phyloP scores from a whole-genome alignment of 2,888 invertebrate species.

The Hermaeophaga mercurialis region DNA sequence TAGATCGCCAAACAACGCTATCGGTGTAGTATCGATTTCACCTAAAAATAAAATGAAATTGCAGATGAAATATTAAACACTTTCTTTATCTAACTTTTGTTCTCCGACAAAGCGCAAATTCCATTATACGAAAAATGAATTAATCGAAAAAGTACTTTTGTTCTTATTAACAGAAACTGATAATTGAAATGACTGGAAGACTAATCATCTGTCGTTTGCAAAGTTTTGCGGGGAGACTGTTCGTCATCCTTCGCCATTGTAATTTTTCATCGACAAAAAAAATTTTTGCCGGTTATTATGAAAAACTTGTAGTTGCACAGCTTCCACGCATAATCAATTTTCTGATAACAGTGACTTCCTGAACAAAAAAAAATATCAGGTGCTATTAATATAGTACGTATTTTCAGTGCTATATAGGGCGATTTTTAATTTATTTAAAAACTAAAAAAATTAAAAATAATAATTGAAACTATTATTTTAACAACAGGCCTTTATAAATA shows the following conservation, averaged over 20 bases:
- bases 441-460: too few relatives aligned
- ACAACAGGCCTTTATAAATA: too few relatives aligned
- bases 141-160: constrained; percentile 4
- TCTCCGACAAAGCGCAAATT: neutral
- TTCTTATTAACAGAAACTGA: constrained; percentile 19
- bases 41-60: neutral
- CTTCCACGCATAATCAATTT: constrained; percentile 29
- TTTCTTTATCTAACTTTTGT: neutral
- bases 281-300: constrained; percentile 15
- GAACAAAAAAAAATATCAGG: too few relatives aligned
- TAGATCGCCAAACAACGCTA: neutral
- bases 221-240: constrained; percentile 30
- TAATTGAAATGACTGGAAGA: constrained; percentile 32
- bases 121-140: neutral
- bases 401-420: too few relatives aligned
- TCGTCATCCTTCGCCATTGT: constrained; percentile 26
- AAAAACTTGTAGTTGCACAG: constrained; percentile 26
- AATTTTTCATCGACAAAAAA: constrained; percentile 36
- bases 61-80: constrained; percentile 3
- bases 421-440: too few relatives aligned
- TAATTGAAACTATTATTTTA: too few relatives aligned
- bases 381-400: too few relatives aligned
- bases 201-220: constrained; percentile 31
- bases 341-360: constrained; percentile 1
- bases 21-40: neutral